Percentiles rank a stretch among this genome's conserved stretches.
Conservation (phyloP, 2,113 vertebrate genomes). For the Sinocyclocheilus anshuiensis region DNA sequence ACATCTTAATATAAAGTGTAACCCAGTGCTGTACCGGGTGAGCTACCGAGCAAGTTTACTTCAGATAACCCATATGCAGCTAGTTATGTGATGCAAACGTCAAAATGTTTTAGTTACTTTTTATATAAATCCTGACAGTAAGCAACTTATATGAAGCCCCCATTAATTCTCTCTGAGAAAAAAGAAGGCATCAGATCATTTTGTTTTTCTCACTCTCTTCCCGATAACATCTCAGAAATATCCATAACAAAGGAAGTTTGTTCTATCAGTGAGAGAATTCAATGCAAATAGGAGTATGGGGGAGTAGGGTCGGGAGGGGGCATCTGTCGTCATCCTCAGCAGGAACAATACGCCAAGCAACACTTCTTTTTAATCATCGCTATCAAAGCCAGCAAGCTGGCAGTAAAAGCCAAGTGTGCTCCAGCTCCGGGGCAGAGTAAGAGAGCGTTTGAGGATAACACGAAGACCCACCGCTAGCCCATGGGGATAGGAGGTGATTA, state of each 20-base stretch:
- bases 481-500: slow-evolving; percentile 67
- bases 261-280: slow-evolving; percentile 61
- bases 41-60: not conserved
- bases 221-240: slow-evolving; percentile 53
- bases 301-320: slow-evolving; percentile 35
- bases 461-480: slow-evolving; percentile 54
- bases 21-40: not conserved
- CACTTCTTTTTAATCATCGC: slow-evolving; percentile 74
- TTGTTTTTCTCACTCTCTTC: slow-evolving; percentile 45
- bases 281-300: slow-evolving; percentile 49
- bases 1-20: too few species aligned
- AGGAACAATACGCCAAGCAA: slow-evolving; percentile 63
- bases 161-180: not conserved
- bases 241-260: slow-evolving; percentile 54
- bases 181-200: slow-evolving; percentile 4
- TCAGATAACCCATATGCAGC: not conserved
- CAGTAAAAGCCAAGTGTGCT: slow-evolving; percentile 63
- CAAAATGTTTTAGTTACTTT: not conserved
- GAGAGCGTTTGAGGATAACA: slow-evolving; percentile 62
- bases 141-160: not conserved
- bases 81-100: not conserved
- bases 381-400: slow-evolving; percentile 73
- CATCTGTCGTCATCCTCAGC: slow-evolving; percentile 49
- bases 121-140: not conserved
- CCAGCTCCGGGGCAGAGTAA: slow-evolving; percentile 61